Base-by-base conservation (phyloP, 2,888 invertebrate species). In the Polyploca ridens region DNA sequence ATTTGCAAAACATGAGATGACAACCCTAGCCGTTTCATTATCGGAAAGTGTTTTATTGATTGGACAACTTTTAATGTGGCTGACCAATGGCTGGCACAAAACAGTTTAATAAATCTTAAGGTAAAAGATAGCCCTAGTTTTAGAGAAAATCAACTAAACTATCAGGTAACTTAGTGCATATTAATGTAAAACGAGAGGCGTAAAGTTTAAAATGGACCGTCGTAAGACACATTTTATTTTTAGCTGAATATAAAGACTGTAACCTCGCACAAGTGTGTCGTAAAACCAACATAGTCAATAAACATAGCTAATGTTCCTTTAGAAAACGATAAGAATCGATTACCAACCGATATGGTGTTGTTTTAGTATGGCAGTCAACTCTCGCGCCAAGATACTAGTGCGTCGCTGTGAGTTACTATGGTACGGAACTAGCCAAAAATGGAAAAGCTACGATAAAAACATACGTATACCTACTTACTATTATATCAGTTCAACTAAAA, bases 251-350 rank as follows among this genome's bases (percentile, higher is more conserved):
- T 41, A 41, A 41, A 41, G 13, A 4, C 13, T 41, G 2, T 41
- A 41, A 13, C 11, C 13, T 13, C 4, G 41, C 13, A 41, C 5
- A 41, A 41, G 13, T 64, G 66, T 64, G 73, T 79, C 81, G 77
- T 86, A 84, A 85, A 83, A 82, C 77, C 84, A 86, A 86, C 79
- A 27, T 27, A 81, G 85, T 79, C 84, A 71, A 87, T 89, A 88
- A 87, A 89, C 81, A 83, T 70, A 72, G 73, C 78, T 84, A 83
- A 85, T 81, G 83, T 80, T 76, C 76, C 72, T 75, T 72, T 71
- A 75, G 73, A 75, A 79, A 85, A 41, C 84, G 78, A 85, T 81
- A 85, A 82, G 76, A 86, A 85, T 79, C 86, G 82, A 89, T 89
- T 84, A 85, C 78, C 75, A 74, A 66, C 69, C 74, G 77, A 74